A percentile compares a stretch with the other conserved stretches of the same genome.
phyloP scores from a whole-genome alignment of 2,113 vertebrate genomes.

The Xiphophorus hellerii region DNA sequence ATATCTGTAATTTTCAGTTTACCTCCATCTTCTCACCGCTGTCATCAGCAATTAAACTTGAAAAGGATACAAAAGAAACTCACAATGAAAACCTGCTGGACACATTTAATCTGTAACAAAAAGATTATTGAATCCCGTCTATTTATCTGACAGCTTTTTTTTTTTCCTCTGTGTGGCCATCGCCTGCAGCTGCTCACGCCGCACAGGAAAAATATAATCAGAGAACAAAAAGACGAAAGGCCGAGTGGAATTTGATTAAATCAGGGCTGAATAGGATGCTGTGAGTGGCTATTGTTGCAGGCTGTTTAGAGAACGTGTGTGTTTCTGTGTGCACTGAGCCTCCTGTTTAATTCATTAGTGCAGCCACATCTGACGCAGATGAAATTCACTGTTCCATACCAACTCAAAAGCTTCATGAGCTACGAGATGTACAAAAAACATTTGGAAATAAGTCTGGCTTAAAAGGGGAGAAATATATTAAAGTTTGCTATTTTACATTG shows the following conservation, averaged over 20 bases:
- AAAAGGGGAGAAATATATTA: neutral
- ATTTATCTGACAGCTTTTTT: slow-evolving; percentile 64
- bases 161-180: slow-evolving; percentile 13
- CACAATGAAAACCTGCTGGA: slow-evolving; percentile 41
- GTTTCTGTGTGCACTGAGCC: slow-evolving; percentile 55
- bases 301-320: slow-evolving; percentile 46
- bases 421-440: neutral
- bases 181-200: slow-evolving; percentile 38
- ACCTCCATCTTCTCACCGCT: slow-evolving; percentile 20
- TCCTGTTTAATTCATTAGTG: slow-evolving; percentile 68
- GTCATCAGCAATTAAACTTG: slow-evolving; percentile 59
- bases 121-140: slow-evolving; percentile 61
- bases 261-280: slow-evolving; percentile 58
- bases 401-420: neutral
- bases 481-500: neutral
- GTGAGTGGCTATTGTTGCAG: slow-evolving; percentile 59
- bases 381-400: neutral
- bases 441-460: slow-evolving; percentile 1
- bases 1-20: slow-evolving; percentile 31
- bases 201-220: slow-evolving; percentile 46
- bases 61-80: slow-evolving; percentile 37
- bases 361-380: slow-evolving; percentile 31
- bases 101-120: slow-evolving; percentile 61
- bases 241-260: slow-evolving; percentile 71
- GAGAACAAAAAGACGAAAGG: slow-evolving; percentile 60